phyloP scores from a whole-genome alignment of 2,888 invertebrate genomes.

The Anodontia alba region DNA sequence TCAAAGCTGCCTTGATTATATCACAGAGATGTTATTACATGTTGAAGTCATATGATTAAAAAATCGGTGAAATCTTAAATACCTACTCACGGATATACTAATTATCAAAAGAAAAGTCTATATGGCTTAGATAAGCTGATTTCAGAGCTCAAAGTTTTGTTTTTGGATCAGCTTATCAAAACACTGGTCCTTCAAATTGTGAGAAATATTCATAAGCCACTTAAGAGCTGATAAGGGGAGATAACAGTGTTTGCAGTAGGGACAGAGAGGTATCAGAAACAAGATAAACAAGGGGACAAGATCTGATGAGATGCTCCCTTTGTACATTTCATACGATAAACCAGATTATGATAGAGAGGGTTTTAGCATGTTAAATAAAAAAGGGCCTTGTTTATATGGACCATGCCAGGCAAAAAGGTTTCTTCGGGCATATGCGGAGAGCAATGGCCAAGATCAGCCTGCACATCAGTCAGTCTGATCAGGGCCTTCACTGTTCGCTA shows the following conservation, averaged over 20 bases:
- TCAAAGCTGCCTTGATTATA: too few species aligned
- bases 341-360: too few species aligned
- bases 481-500: too few species aligned
- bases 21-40: not conserved
- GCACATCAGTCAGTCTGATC: too few species aligned
- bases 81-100: not conserved
- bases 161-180: constrained; percentile 5
- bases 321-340: constrained; percentile 27
- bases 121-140: constrained; percentile 19
- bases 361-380: too few species aligned
- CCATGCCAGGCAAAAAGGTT: too few species aligned
- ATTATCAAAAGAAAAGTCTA: constrained; percentile 20
- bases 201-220: constrained; percentile 15
- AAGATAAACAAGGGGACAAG: not conserved
- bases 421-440: too few species aligned
- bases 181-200: constrained; percentile 5
- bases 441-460: too few species aligned
- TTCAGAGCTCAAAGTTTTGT: constrained; percentile 16
- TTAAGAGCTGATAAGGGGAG: constrained; percentile 14
- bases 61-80: constrained; percentile 5
- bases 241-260: constrained; percentile 1
- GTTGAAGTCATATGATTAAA: constrained; percentile 4
- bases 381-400: too few species aligned
- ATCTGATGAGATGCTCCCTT: constrained; percentile 44
- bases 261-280: not conserved